Base-by-base conservation (phyloP, 2,888 invertebrate species). In the Xestoiulus laeticollis region DNA sequence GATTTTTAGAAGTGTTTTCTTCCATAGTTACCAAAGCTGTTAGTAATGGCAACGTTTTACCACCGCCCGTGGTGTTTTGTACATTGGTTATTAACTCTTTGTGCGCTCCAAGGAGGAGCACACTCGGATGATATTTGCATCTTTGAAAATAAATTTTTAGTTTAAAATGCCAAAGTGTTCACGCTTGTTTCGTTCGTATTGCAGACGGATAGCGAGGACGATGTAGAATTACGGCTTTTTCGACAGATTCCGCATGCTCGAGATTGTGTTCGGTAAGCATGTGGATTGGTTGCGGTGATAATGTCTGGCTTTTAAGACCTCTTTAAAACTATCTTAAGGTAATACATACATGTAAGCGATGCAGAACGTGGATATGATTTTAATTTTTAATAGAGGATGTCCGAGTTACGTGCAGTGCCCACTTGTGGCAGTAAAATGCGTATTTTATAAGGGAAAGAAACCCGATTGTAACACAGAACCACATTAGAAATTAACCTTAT, bases 131-230 rank as follows among this genome's bases (percentile, higher is more conserved):
- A 83, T 83, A 83, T 83, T 83, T 83, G 33, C 59, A n/a, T 22
- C 59, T n/a, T 33, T 83, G 32, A 83, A 83, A 83, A 83, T 83
- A 38, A 83, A 83, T 83, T 83, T 83, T 83, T 83, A 83, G 83
- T 33, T 83, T 83, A 83, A 33, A 33, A 30, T 83, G 59, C 59
- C 59, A 59, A 59, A 59, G 10, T 59, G n/a, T 59, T 59, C 59
- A 59, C 22, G 59, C n/a, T 59, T 59, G 59, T 59, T 59, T 59
- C 10, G 59, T 59, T 59, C n/a, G 19, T 59, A 6, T 59, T 59
- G 59, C 59, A 59, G 59, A 43, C 12, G 12, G 19, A 59, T n/a
- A 3, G 3, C 19, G 48, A 48, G 16, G 14, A 48, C 48, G 48
- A 16, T 14, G 48, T 48, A 48, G 16, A 48, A 48, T 19, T n/a